Evolutionary conservation across 64 coral and sea anemone species (phyloP), one percentile per base, ranked within the genome.

Genomic region (Stichodactyla helianthus): DNA sequence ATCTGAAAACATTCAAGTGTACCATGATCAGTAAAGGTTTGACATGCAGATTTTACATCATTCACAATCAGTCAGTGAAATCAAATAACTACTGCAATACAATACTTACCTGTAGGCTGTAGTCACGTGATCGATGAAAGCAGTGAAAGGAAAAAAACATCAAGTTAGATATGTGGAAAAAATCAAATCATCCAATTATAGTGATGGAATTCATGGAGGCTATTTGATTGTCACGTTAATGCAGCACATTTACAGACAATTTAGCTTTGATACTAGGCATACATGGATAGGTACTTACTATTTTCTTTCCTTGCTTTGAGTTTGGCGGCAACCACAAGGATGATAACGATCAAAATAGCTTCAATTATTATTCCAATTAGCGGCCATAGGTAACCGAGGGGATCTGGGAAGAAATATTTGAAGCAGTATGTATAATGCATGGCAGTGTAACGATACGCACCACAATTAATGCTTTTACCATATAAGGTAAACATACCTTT

Each of bases 281-380:
- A 58, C 14, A 58, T 5, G 62, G 14, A 65, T 18, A 19, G 62
- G 18, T 27, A 27, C 68, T 74, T 31, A 74, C 68, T 74, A 11
- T 74, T 9, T 26, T 74, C 68, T 74, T 74, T 74, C 25, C 5
- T 74, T 77, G 88, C 88, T 82, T 88, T 95, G 8, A 71, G 79
- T 70, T 80, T 95, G 60, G 88, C 93, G 61, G 86, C 77, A 50
- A 95, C 26, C 15, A 89, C 84, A 10, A 95, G 83, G 35, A 95
- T 92, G 12, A 95, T 28, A 54, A 89, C 68, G 14, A 95, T 86
- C 5, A 92, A 12, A 64, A 92, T 55, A 22, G 87, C 90, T 57
- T 89, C 83, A 82, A 89, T 17, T 20, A 95, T 50, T 16, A 95
- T 92, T n/a, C 93, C 93, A 53, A 95, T 95, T 0, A 95, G 56